Evolutionary conservation across 92 coral and sea anemone genomes (phyloP).

Genomic region (Epizoanthus fatuus): DNA sequence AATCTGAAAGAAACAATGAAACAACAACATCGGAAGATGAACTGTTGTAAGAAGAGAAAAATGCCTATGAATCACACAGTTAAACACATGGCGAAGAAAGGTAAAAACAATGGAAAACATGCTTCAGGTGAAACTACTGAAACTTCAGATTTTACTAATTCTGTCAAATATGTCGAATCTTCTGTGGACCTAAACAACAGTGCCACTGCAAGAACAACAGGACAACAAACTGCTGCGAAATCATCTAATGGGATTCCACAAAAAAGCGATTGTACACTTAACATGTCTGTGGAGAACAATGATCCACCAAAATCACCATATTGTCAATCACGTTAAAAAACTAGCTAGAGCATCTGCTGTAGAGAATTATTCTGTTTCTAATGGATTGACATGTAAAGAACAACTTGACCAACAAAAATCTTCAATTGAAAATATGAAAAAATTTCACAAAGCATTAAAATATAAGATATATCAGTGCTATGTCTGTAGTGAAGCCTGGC

Average conservation of each 20-base stretch:
- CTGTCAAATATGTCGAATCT: not conserved
- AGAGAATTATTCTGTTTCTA: not conserved
- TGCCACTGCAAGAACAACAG: not conserved
- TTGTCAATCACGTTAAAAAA: not conserved
- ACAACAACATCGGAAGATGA: not conserved
- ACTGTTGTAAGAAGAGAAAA: too few relatives aligned
- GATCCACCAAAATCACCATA: too few relatives aligned
- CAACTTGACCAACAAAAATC: too few relatives aligned
- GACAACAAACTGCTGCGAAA: not conserved
- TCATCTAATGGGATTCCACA: constrained; percentile 4
- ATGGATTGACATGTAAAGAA: constrained; percentile 46
- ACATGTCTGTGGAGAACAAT: not conserved
- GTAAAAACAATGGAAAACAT: not conserved
- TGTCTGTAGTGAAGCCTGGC: constrained; percentile 56
- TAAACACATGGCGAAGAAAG: not conserved
- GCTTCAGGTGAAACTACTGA: not conserved
- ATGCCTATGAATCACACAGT: too few relatives aligned
- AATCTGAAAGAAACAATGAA: not conserved
- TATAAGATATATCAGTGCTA: constrained; percentile 49
- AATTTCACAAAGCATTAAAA: constrained; percentile 60
- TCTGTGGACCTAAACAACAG: not conserved
- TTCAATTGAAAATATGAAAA: constrained; percentile 53
- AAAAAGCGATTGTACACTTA: too few relatives aligned
- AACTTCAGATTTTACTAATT: not conserved
- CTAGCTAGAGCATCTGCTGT: not conserved